Base-by-base conservation (phyloP, 2,888 invertebrate species). In the Mechanitis mazaeus region DNA sequence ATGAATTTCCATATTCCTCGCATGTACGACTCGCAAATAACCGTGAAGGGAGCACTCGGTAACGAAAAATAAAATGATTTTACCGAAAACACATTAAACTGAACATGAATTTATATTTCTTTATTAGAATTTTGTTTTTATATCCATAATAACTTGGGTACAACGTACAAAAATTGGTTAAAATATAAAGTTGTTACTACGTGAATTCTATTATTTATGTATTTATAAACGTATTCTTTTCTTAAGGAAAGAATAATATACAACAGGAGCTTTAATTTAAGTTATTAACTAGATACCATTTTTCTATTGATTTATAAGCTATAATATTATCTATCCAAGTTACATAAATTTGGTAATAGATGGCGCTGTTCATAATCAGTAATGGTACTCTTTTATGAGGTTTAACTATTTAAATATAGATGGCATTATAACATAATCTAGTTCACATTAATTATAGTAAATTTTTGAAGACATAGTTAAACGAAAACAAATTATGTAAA, bases 371-470 rank as follows among this genome's bases (percentile, higher is more conserved):
- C 0, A 12, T 28, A 4, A 55, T 6, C n/a, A 3, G 1, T 7
- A 46, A 47, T 1, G 11, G 33, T 33, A 55, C 35, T 31, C 9
- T 6, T 28, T 9, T 3, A 28, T 45, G 54, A 35, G 9, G 53
- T 54, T 65, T 54, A 6, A 9, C 33, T 31, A 33, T 7, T 7
- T 0, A 31, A 42, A 61, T n/a, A 62, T 60, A 77, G 78, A 74
- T 76, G 76, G 72, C 73, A 70, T 56, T 72, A 50, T 33, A 28
- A 56, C 28, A 20, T 12, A 50, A 7, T 9, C 42, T 57, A 9
- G 47, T 61, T 20, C 42, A 56, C 11, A 12, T 3, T 58, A 42
- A 31, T 3, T 46, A 45, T 4, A 59, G 2, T 46, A 54, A 50
- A 38, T 3, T 11, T 12, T 28, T 35, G 9, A 4, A 50, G 11